Percentiles rank a stretch among this genome's conserved stretches.
These are phyloP conservation scores for Cyanoramphus novaezelandiae DNA, from an alignment of 2,113 vertebrate genomes.

Conservation along the genomic window DNA sequence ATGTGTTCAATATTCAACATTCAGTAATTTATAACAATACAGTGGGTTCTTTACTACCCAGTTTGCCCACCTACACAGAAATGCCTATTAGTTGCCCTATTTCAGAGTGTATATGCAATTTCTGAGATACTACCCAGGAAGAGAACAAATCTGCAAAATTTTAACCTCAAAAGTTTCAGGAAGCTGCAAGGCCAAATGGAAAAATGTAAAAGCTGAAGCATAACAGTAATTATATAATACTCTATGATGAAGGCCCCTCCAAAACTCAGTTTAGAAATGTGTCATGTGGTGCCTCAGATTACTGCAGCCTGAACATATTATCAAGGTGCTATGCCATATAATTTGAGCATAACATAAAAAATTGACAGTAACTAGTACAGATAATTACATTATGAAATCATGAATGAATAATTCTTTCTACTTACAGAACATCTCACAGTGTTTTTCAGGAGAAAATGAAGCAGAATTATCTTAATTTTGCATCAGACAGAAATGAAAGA, in stretches of 20 bases:
- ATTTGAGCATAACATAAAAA: constrained; percentile 37
- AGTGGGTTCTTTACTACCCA: background rate
- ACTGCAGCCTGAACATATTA: background rate
- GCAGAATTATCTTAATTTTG: background rate
- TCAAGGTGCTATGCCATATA: background rate
- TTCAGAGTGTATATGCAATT: background rate
- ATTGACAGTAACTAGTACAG: constrained; percentile 24
- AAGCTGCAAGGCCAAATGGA: background rate
- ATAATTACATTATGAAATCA: constrained; percentile 40
- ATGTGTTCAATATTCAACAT: background rate
- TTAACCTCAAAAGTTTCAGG: background rate
- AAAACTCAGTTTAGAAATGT: background rate
- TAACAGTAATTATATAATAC: background rate
- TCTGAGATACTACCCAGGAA: background rate
- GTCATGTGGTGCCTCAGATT: background rate
- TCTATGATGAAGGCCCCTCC: background rate
- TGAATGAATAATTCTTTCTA: constrained; percentile 25
- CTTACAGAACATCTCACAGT: constrained; percentile 7
- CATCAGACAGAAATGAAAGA: background rate
- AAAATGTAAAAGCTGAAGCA: background rate
- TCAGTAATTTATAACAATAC: background rate
- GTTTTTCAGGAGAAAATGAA: constrained; percentile 18
- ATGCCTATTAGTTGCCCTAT: background rate
- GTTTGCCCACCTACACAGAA: background rate
- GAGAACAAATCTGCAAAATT: background rate